These are phyloP conservation scores for Nibea coibor DNA, from an alignment of 2,113 vertebrate species.

Conservation along the genomic window DNA sequence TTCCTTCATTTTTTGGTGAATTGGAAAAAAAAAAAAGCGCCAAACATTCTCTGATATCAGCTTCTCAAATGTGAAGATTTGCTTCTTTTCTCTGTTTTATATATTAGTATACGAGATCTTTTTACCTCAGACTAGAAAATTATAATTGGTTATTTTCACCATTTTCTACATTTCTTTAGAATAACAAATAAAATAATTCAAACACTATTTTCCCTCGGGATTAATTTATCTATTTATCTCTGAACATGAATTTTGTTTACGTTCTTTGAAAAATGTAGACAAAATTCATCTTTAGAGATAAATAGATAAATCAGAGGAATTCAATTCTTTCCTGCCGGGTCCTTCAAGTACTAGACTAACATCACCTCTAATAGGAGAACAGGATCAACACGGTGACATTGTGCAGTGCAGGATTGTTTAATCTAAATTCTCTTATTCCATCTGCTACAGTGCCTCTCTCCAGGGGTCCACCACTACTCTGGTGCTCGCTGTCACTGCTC, in stretches of 20 bases:
- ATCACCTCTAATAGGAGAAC: conserved; percentile 48
- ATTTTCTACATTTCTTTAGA: neutral
- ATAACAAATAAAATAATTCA: neutral
- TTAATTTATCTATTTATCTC: neutral
- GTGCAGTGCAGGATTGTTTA: conserved; percentile 63
- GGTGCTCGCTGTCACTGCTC: conserved; percentile 72
- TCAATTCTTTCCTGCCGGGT: neutral
- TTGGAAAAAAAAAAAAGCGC: neutral
- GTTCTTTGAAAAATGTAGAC: neutral
- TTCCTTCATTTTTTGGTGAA: neutral
- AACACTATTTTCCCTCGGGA: neutral
- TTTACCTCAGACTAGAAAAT: neutral
- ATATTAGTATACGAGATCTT: neutral
- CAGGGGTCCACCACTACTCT: conserved; percentile 63
- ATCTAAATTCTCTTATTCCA: conserved; percentile 77
- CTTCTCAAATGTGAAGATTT: neutral
- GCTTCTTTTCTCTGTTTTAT: neutral
- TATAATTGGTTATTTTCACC: neutral
- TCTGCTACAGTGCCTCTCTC: conserved; percentile 70
- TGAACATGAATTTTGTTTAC: neutral
- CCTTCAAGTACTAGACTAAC: conserved; percentile 35
- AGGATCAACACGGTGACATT: conserved; percentile 49
- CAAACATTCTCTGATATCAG: neutral
- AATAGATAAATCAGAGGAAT: neutral
- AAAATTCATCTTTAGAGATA: no score